Percentiles rank a stretch among this genome's conserved stretches.
phyloP scores from a whole-genome alignment of 2,888 invertebrate genomes.

The Hirtodrosophila confusa region DNA sequence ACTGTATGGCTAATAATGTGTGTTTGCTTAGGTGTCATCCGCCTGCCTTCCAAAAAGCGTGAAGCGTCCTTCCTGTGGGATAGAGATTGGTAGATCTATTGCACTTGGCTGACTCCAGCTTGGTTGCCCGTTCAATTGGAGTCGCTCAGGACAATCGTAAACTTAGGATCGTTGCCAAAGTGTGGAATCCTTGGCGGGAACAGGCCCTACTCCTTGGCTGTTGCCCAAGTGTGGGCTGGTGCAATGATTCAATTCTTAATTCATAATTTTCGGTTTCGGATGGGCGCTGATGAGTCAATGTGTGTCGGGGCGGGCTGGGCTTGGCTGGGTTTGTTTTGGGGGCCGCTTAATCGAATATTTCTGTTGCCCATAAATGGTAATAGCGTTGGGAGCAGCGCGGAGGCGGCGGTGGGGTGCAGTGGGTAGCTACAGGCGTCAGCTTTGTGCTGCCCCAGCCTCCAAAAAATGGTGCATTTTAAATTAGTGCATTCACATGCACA shows the following conservation, averaged over 20 bases:
- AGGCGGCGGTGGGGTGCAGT: not conserved
- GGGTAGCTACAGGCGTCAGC: not conserved
- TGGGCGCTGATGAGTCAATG: conserved; percentile 41
- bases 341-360: conserved; percentile 71
- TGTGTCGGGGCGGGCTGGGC: conserved; percentile 4
- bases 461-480: conserved; percentile 80
- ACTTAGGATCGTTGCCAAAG: too few species aligned
- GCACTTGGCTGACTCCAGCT: too few species aligned
- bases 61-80: too few species aligned
- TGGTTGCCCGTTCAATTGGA: too few species aligned
- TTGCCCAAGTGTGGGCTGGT: too few species aligned
- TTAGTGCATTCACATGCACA: conserved; percentile 68
- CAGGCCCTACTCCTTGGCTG: too few species aligned
- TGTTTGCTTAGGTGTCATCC: too few species aligned
- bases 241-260: conserved; percentile 14
- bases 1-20: too few species aligned
- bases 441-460: conserved; percentile 20
- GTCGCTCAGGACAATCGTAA: too few species aligned
- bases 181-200: too few species aligned
- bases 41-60: too few species aligned
- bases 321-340: conserved; percentile 39
- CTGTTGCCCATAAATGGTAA: conserved; percentile 75
- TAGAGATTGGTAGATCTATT: too few species aligned
- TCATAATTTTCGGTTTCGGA: conserved; percentile 13
- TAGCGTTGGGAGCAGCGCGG: conserved; percentile 33